Percentiles rank a stretch among this genome's conserved stretches.
phyloP scores from a whole-genome alignment of 2,888 invertebrate genomes.

The Nineta flava region DNA sequence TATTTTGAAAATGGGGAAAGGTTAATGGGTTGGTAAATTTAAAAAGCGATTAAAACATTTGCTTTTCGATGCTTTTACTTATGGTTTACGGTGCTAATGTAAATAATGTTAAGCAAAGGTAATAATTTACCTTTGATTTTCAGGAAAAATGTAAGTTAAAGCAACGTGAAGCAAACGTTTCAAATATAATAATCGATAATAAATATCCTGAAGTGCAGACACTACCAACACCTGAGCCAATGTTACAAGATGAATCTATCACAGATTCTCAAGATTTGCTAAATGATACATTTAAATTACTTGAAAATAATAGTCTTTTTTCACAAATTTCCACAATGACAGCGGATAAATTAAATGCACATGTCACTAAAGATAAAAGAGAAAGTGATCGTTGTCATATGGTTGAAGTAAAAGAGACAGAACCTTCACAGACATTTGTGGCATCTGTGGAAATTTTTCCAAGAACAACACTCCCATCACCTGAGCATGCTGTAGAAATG shows the following conservation, averaged over 20 bases:
- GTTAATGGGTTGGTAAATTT: too few species aligned
- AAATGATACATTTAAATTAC: constrained; percentile 37
- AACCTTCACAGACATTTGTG: constrained; percentile 49
- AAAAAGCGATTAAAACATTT: too few species aligned
- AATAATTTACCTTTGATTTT: background rate
- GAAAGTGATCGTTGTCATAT: constrained; percentile 33
- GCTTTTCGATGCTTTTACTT: too few species aligned
- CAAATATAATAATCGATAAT: background rate
- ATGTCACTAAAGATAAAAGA: constrained; percentile 9
- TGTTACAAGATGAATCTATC: background rate
- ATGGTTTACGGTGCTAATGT: too few species aligned
- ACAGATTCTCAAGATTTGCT: constrained; percentile 17
- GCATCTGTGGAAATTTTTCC: constrained; percentile 24
- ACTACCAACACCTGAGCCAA: background rate
- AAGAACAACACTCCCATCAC: background rate
- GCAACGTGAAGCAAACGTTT: constrained; percentile 1
- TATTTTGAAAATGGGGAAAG: too few species aligned
- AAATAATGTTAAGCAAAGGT: too few species aligned
- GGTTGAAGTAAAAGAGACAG: constrained; percentile 52
- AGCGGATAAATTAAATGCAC: constrained; percentile 12
- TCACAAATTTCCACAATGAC: constrained; percentile 41
- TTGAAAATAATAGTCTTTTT: constrained; percentile 50
- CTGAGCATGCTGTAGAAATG: constrained; percentile 27
- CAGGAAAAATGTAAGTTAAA: background rate
- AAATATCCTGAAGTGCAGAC: background rate